Base-by-base conservation (phyloP, 1,140 invertebrate genomes). In the Heliconius nattereri region DNA sequence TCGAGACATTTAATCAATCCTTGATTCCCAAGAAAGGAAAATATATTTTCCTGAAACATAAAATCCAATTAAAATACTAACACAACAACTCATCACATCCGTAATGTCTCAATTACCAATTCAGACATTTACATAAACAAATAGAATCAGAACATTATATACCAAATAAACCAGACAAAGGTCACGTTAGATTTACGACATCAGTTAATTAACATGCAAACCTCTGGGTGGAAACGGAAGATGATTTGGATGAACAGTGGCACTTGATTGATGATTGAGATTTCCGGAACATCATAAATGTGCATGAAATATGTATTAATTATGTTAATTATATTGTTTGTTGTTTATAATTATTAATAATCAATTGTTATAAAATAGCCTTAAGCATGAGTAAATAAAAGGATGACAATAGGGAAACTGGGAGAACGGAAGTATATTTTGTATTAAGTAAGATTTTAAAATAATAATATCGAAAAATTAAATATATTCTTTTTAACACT, bases 131-230 rank as follows among this genome's bases (percentile, higher is more conserved):
- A 66, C 23, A 66, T 66, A 26, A 13, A 16, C 26, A 66, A 66
- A 66, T 26, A 66, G 60, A 66, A 66, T 26, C 60, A 26, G 23
- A 29, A 23, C 60, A 9, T 16, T 29, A 11, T n/a, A 66, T 66
- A 66, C 20, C 60, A 66, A 66, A 66, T 66, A 66, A 29, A 66
- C 60, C 26, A 11, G 9, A 82, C 81, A 85, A 83, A 86, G 83
- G 84, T 89, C 84, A 86, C 85, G 85, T 78, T 87, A 88, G 89
- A 89, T 89, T 90, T 89, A 90, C 89, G 87, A 81, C 85, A 87
- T 90, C 78, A 45, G 83, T 87, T 85, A 89, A 90, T 90, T 90
- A 90, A 82, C 85, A 87, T 87, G 79, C 85, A 82, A 88, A 85
- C 84, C 82, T 84, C 85, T 85, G 85, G 84, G 84, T 85, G 84